A percentile compares a stretch with the other conserved stretches of the same genome.
These are phyloP conservation scores for Aldrovandia affinis DNA, from an alignment of 2,797 vertebrate species.

Conservation along the genomic window DNA sequence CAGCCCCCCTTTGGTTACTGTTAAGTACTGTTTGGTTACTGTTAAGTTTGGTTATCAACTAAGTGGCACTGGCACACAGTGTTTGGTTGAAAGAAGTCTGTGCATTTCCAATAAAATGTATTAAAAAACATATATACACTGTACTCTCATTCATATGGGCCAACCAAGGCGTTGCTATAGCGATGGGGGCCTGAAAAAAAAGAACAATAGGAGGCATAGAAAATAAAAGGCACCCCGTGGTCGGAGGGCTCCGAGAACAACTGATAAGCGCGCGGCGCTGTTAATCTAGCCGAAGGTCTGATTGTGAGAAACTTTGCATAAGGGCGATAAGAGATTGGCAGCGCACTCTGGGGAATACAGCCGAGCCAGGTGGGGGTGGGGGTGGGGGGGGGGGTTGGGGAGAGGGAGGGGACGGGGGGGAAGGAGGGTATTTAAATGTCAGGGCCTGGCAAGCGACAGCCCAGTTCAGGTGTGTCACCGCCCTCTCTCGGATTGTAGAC, in stretches of 20 bases:
- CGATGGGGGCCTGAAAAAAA: neutral
- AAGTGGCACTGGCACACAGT: neutral
- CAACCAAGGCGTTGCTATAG: neutral
- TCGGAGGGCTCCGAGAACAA: neutral
- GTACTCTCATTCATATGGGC: neutral
- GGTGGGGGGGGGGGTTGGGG: conserved; percentile 13
- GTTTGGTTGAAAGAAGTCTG: neutral
- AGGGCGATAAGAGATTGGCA: conserved; percentile 40
- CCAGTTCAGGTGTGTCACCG: conserved; percentile 13
- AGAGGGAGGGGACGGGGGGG: conserved; percentile 26
- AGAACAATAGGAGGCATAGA: conserved; percentile 22
- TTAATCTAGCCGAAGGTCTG: conserved; percentile 29
- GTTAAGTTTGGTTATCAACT: neutral
- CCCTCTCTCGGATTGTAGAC: neutral
- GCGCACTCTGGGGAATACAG: conserved; percentile 33
- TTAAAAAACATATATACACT: neutral
- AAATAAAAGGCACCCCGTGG: neutral
- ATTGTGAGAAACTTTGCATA: conserved; percentile 40
- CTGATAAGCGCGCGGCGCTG: conserved; percentile 18
- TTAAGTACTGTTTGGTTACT: neutral
- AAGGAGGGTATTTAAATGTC: conserved; percentile 31
- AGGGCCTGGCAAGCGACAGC: neutral
- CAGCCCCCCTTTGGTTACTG: neutral
- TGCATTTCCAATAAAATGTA: neutral
- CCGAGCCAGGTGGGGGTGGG: neutral